phyloP scores from a whole-genome alignment of 2,797 vertebrate species.

The Atherinosoma microstoma region DNA sequence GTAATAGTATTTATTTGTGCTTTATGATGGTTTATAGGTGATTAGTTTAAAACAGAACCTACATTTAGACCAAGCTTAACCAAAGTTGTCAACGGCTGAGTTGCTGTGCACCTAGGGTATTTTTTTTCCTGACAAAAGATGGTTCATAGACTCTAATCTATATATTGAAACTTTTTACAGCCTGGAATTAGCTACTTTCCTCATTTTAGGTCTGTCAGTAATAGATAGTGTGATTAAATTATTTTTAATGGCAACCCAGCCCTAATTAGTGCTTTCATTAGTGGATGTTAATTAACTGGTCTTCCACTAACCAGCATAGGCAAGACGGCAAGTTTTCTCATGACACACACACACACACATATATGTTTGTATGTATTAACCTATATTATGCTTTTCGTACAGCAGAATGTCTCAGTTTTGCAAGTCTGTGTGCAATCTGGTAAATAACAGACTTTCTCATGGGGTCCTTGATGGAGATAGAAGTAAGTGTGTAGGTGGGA shows the following conservation, averaged over 20 bases:
- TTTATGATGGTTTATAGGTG: background rate
- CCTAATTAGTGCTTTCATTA: constrained; percentile 43
- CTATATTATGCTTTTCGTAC: background rate
- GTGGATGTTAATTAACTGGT: constrained; percentile 55
- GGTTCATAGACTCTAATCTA: background rate
- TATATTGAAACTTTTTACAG: constrained; percentile 11
- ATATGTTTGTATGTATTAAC: background rate
- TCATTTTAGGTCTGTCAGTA: constrained; percentile 22
- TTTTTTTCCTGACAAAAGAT: background rate
- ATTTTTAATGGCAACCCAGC: constrained; percentile 27
- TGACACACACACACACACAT: background rate
- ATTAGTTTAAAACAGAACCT: background rate
- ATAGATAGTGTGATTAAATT: constrained; percentile 29
- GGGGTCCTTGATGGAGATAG: constrained; percentile 32
- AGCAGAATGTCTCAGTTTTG: background rate
- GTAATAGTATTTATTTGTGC: background rate
- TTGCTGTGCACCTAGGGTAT: background rate
- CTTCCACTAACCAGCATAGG: constrained; percentile 12
- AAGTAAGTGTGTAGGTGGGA: constrained; percentile 50
- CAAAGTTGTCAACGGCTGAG: background rate
- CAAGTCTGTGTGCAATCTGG: constrained; percentile 3
- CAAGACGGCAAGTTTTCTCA: background rate
- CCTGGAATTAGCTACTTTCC: background rate
- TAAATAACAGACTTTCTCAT: constrained; percentile 18
- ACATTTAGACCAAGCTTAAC: background rate